Percentiles rank a stretch among this genome's conserved stretches.
Conservation (phyloP, 2,113 vertebrate species). For the Boulengeromyrus knoepffleri region DNA sequence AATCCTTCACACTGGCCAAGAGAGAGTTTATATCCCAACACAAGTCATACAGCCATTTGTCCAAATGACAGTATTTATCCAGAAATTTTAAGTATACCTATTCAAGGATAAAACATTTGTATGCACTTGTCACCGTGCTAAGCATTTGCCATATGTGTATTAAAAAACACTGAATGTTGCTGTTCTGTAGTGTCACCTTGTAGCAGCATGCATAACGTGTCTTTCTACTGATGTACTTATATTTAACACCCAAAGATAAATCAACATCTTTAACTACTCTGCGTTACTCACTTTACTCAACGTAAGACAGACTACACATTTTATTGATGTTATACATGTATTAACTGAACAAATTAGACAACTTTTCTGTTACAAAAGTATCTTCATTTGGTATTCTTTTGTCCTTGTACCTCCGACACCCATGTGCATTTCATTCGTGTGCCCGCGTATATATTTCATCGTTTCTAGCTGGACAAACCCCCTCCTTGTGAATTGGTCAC, state of each 20-base stretch:
- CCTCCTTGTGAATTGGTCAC: background rate
- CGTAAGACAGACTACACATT: background rate
- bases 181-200: background rate
- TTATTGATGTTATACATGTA: background rate
- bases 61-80: background rate
- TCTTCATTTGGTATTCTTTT: background rate
- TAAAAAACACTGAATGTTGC: background rate
- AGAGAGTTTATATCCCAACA: background rate
- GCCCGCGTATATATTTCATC: background rate
- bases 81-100: background rate
- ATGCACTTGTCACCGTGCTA: background rate
- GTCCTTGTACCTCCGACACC: background rate
- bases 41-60: background rate
- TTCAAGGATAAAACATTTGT: background rate
- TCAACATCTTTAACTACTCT: background rate
- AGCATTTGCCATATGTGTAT: background rate
- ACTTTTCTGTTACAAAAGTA: background rate
- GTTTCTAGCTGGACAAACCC: background rate
- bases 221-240: background rate
- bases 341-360: background rate
- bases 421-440: background rate
- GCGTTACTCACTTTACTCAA: background rate
- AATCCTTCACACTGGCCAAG: background rate
- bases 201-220: background rate
- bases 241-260: background rate